Evolutionary conservation across 1,140 invertebrate genomes (phyloP).

Genomic region (Apolygus lucorum): DNA sequence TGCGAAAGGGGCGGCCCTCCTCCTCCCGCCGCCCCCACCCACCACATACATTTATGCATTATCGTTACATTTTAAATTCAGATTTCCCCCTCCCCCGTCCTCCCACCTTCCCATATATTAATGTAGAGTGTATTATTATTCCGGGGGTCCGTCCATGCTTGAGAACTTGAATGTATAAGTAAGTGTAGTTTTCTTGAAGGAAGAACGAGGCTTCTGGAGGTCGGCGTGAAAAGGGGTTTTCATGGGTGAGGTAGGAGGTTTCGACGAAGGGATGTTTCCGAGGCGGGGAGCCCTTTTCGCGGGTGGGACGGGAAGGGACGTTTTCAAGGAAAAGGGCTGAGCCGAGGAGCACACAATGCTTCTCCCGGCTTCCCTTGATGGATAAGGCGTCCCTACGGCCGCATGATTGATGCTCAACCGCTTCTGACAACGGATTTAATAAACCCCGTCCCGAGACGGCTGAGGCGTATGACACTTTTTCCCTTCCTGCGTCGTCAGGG

Average conservation of each 20-base stretch:
- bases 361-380: slow-evolving; percentile 22
- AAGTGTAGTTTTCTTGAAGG: slow-evolving; percentile 31
- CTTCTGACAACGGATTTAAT: slow-evolving; percentile 32
- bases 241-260: not conserved
- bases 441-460: slow-evolving; percentile 26
- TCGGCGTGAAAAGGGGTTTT: not conserved
- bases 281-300: not conserved
- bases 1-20: not conserved
- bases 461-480: slow-evolving; percentile 19
- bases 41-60: slow-evolving; percentile 34
- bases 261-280: not conserved
- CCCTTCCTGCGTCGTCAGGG: too few relatives aligned
- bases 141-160: slow-evolving; percentile 41
- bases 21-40: slow-evolving; percentile 29
- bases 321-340: slow-evolving; percentile 8
- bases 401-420: slow-evolving; percentile 31
- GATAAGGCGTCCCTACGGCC: slow-evolving; percentile 25
- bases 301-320: not conserved
- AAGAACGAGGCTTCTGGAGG: not conserved
- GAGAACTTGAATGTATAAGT: slow-evolving; percentile 48
- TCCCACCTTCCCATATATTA: slow-evolving; percentile 41
- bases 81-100: slow-evolving; percentile 34
- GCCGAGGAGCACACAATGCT: not conserved
- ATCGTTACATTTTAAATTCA: slow-evolving; percentile 36
- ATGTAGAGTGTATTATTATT: slow-evolving; percentile 47